Conservation (phyloP, 2,888 invertebrate species). For the Mesorhabditis spiculigera region DNA sequence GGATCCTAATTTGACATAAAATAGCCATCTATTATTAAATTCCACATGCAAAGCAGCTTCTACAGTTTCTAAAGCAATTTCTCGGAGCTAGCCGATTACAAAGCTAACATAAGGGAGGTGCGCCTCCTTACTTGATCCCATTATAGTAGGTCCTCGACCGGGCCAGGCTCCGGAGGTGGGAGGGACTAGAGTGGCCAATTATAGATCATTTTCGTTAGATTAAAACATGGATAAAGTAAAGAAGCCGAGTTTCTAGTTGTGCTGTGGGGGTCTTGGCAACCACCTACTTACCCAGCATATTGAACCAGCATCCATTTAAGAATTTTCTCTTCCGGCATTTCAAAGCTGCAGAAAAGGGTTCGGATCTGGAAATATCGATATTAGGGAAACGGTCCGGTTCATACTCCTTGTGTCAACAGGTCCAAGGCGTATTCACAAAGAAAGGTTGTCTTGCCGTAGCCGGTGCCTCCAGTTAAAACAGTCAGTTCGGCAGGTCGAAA, state of each 20-base stretch:
- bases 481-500: conserved; percentile 54
- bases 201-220: not conserved
- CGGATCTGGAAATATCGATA: conserved; percentile 40
- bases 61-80: too few relatives aligned
- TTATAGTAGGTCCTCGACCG: conserved; percentile 53
- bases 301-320: conserved; percentile 58
- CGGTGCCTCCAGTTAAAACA: conserved; percentile 55
- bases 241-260: not conserved
- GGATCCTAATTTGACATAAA: conserved; percentile 29
- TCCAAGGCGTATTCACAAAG: conserved; percentile 57
- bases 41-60: too few relatives aligned
- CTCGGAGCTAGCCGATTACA: too few relatives aligned
- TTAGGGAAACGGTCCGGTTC: not conserved
- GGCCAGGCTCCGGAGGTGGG: conserved; percentile 53
- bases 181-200: conserved; percentile 35
- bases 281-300: conserved; percentile 49
- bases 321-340: conserved; percentile 56
- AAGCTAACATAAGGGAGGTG: not conserved
- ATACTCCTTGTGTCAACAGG: conserved; percentile 53
- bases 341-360: conserved; percentile 57
- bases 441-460: conserved; percentile 57
- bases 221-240: not conserved
- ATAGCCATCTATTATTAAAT: too few relatives aligned
- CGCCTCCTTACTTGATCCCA: conserved; percentile 51
- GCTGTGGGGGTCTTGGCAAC: not conserved